A percentile compares a stretch with the other conserved stretches of the same genome.
phyloP scores from a whole-genome alignment of 2,797 vertebrate species.

The Liparis tanakae region DNA sequence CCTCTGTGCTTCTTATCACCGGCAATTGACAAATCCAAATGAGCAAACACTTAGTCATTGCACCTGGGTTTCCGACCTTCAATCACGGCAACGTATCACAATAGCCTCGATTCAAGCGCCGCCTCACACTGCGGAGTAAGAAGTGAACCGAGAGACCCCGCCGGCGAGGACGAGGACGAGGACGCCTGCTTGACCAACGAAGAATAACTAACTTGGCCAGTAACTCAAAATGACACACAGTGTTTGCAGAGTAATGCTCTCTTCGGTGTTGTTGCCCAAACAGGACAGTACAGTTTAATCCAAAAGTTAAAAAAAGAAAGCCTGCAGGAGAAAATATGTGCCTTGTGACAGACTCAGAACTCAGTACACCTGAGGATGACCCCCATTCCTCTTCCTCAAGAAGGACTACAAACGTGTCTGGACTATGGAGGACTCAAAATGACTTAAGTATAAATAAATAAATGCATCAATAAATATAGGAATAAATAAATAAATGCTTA shows the following conservation, averaged over 20 bases:
- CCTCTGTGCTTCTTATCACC: constrained; percentile 62
- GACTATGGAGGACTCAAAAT: too few species aligned
- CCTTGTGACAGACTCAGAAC: constrained; percentile 19
- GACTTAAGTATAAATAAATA: too few species aligned
- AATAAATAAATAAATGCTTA: too few species aligned
- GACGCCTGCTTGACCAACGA: constrained; percentile 17
- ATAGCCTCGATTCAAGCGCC: constrained; percentile 48
- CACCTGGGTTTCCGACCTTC: constrained; percentile 71
- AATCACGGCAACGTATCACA: constrained; percentile 68
- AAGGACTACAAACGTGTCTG: constrained; percentile 8
- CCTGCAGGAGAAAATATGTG: constrained; percentile 17
- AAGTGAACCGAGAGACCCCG: constrained; percentile 1
- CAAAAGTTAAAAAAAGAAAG: constrained; percentile 27
- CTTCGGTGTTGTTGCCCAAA: neutral
- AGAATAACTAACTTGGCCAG: constrained; percentile 1
- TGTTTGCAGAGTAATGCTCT: constrained; percentile 20
- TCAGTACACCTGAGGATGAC: constrained; percentile 4
- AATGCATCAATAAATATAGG: too few species aligned
- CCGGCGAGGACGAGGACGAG: neutral
- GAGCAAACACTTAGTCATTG: constrained; percentile 79
- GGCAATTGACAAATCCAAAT: constrained; percentile 71
- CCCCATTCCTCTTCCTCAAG: constrained; percentile 1
- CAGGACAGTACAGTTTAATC: constrained; percentile 20
- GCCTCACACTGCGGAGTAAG: constrained; percentile 27
- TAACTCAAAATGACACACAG: constrained; percentile 3